These are phyloP conservation scores for Catostylus mosaicus DNA, from an alignment of 30 jellyfish, hydroid and myxozoan genomes.

Conservation along the genomic window DNA sequence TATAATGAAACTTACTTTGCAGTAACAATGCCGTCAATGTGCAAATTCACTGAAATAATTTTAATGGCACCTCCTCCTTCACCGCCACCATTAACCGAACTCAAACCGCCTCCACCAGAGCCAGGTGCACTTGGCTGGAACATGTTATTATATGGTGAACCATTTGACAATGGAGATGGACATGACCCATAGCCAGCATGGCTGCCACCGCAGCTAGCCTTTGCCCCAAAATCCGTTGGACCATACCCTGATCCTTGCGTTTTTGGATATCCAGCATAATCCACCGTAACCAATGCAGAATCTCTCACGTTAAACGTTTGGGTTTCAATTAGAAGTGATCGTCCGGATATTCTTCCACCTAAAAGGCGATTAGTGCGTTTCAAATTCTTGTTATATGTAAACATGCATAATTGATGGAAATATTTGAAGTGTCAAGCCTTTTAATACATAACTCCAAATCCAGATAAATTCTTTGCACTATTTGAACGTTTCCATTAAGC, in stretches of 20 bases:
- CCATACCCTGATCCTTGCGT: slow-evolving; percentile 59
- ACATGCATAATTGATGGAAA: too few species aligned
- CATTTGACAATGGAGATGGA: slow-evolving; percentile 30
- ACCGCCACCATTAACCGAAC: slow-evolving; percentile 67
- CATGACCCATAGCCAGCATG: slow-evolving; percentile 73
- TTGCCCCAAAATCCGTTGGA: slow-evolving; percentile 42
- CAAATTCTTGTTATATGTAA: too few species aligned
- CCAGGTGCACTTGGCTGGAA: slow-evolving; percentile 57
- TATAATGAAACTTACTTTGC: slow-evolving; percentile 21
- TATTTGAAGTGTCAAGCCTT: too few species aligned
- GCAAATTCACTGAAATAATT: slow-evolving; percentile 24
- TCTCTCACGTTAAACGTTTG: slow-evolving; percentile 17
- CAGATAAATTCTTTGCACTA: too few species aligned
- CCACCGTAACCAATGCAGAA: slow-evolving; percentile 32
- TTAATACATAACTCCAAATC: too few species aligned
- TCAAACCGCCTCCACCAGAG: slow-evolving; percentile 75
- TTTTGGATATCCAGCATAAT: slow-evolving; percentile 39
- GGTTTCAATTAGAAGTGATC: slow-evolving; percentile 26
- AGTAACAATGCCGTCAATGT: slow-evolving; percentile 34
- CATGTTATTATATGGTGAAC: slow-evolving; percentile 60
- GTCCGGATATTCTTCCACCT: slow-evolving; percentile 52
- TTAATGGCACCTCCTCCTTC: slow-evolving; percentile 66
- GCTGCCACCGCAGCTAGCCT: slow-evolving; percentile 69
- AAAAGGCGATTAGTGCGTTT: too few species aligned
- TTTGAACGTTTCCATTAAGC: too few species aligned